These are phyloP conservation scores for Pimephales promelas DNA, from an alignment of 2,113 vertebrate genomes.

Conservation along the genomic window DNA sequence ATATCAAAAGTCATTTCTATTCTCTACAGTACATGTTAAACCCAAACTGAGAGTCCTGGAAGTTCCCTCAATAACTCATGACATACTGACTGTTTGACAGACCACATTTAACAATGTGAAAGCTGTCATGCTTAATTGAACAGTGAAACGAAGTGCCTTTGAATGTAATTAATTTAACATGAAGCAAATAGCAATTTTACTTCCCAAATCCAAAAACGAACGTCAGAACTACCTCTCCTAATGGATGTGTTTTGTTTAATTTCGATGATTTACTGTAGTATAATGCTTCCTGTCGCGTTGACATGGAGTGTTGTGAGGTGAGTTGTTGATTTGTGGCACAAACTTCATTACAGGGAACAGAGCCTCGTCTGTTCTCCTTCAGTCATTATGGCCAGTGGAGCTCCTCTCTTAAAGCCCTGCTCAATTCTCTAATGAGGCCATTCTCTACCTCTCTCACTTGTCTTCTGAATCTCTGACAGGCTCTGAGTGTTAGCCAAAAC, in stretches of 20 bases:
- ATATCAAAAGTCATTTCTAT: background rate
- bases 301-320: background rate
- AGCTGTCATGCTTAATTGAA: background rate
- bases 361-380: slow-evolving; percentile 52
- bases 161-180: background rate
- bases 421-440: slow-evolving; percentile 58
- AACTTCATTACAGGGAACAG: slow-evolving; percentile 55
- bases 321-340: slow-evolving; percentile 40
- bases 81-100: background rate
- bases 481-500: slow-evolving; percentile 51
- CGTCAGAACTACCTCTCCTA: background rate
- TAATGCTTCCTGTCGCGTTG: background rate
- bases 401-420: slow-evolving; percentile 41
- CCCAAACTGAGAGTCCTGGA: background rate
- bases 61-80: background rate
- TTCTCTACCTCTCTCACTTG: slow-evolving; percentile 53
- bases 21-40: background rate
- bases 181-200: background rate
- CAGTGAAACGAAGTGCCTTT: background rate
- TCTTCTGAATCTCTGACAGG: slow-evolving; percentile 52
- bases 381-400: slow-evolving; percentile 54
- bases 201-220: background rate
- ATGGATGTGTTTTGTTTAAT: background rate
- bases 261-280: slow-evolving; percentile 1
- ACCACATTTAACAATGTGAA: background rate